phyloP scores from a whole-genome alignment of 2,113 vertebrate species.

The Trematocara stigmaticum region DNA sequence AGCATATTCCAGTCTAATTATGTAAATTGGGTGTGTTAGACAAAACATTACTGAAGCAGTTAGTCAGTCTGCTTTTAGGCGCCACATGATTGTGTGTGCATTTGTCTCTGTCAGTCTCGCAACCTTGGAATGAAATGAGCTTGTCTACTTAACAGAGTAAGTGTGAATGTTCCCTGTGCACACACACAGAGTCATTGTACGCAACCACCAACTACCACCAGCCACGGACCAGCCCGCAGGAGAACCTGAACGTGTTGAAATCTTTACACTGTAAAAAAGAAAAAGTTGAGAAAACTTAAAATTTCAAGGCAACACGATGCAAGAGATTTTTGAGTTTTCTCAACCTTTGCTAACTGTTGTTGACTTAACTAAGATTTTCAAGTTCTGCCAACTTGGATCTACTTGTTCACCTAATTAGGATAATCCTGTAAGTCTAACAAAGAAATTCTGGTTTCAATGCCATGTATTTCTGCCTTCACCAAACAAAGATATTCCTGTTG shows the following conservation, averaged over 20 bases:
- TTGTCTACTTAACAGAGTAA: neutral
- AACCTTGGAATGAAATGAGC: constrained; percentile 30
- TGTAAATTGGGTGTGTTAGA: constrained; percentile 52
- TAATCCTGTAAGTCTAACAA: too few relatives aligned
- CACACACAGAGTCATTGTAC: neutral
- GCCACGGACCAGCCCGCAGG: neutral
- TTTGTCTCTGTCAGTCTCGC: constrained; percentile 21
- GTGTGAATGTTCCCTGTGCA: neutral
- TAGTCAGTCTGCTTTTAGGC: constrained; percentile 37
- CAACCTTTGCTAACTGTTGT: too few relatives aligned
- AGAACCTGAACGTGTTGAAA: neutral
- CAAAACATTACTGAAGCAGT: constrained; percentile 24
- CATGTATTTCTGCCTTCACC: too few relatives aligned
- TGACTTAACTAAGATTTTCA: too few relatives aligned
- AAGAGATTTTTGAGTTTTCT: too few relatives aligned
- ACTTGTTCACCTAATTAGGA: too few relatives aligned
- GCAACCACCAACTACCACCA: neutral
- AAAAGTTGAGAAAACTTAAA: too few relatives aligned
- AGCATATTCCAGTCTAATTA: constrained; percentile 70
- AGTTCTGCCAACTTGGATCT: too few relatives aligned
- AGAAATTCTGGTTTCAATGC: too few relatives aligned
- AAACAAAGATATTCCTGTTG: too few relatives aligned
- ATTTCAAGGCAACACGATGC: too few relatives aligned
- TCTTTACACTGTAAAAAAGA: neutral
- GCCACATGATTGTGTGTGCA: neutral